Conservation (phyloP, 2,797 vertebrate species). For the Knipowitschia caucasica region DNA sequence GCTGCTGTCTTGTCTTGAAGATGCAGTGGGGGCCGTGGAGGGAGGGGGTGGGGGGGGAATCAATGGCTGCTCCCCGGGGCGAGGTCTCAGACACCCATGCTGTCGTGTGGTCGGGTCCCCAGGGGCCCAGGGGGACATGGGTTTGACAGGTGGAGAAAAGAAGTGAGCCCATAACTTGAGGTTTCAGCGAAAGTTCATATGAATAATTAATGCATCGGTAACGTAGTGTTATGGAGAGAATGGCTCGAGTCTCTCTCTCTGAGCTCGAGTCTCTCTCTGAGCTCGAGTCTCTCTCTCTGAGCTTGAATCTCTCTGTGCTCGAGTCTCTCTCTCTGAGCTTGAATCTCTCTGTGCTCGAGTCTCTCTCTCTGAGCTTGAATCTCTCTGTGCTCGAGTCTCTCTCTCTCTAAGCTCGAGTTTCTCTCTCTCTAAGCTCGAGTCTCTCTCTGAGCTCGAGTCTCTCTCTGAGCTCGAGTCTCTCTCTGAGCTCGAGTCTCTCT, state of each 20-base stretch:
- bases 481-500: conserved; percentile 33
- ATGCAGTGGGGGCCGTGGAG: conserved; percentile 83
- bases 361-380: conserved; percentile 19
- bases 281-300: not conserved
- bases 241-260: not conserved
- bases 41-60: conserved; percentile 71
- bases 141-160: conserved; percentile 45
- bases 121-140: conserved; percentile 35
- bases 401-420: conserved; percentile 22
- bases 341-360: conserved; percentile 51
- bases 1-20: conserved; percentile 60
- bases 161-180: not conserved
- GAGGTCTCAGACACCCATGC: conserved; percentile 76
- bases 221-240: not conserved
- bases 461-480: not conserved
- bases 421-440: conserved; percentile 41
- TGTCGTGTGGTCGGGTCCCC: conserved; percentile 47
- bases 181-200: not conserved
- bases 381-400: conserved; percentile 46
- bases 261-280: not conserved
- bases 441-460: not conserved
- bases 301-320: not conserved
- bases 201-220: not conserved
- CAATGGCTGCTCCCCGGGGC: conserved; percentile 84
- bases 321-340: conserved; percentile 13